Percentiles rank a stretch among this genome's conserved stretches.
These are phyloP conservation scores for Palythoa grandiflora DNA, from an alignment of 92 coral and sea anemone species.

Conservation along the genomic window DNA sequence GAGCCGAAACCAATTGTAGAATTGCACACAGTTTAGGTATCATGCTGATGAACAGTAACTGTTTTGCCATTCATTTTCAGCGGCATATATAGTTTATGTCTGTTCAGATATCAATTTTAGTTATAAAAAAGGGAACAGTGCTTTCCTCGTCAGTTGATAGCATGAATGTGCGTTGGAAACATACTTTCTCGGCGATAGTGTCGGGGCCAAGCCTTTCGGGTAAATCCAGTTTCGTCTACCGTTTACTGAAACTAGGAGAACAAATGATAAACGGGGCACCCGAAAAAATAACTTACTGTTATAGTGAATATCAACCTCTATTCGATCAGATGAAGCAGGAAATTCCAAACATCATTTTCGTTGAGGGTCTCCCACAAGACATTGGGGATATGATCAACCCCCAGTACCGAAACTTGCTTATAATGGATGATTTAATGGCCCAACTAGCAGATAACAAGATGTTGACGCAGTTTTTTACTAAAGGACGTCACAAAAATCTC, in stretches of 20 bases:
- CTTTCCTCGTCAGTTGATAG: too few species aligned
- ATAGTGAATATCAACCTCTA: neutral
- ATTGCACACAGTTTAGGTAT: too few species aligned
- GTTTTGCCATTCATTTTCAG: too few species aligned
- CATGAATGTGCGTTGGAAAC: conserved; percentile 14
- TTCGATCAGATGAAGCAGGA: neutral
- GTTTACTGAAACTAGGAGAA: conserved; percentile 22
- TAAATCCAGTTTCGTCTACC: conserved; percentile 2
- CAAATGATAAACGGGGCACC: conserved; percentile 24
- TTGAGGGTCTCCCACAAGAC: neutral
- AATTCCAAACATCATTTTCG: neutral
- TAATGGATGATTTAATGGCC: conserved; percentile 66
- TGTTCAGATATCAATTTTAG: too few species aligned
- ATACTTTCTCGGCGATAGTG: neutral
- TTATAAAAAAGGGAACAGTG: too few species aligned
- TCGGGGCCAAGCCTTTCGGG: conserved; percentile 2
- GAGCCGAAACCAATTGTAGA: too few species aligned
- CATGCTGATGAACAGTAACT: too few species aligned
- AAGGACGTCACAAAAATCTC: conserved; percentile 56
- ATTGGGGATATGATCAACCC: neutral
- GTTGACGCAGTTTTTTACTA: conserved; percentile 36
- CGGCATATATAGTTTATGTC: too few species aligned
- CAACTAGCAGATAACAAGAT: conserved; percentile 45
- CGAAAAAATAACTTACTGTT: neutral
- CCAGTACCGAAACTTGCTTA: conserved; percentile 17